These are phyloP conservation scores for Drosophila cyrtoloma DNA, from an alignment of 2,888 invertebrate species.

Conservation along the genomic window DNA sequence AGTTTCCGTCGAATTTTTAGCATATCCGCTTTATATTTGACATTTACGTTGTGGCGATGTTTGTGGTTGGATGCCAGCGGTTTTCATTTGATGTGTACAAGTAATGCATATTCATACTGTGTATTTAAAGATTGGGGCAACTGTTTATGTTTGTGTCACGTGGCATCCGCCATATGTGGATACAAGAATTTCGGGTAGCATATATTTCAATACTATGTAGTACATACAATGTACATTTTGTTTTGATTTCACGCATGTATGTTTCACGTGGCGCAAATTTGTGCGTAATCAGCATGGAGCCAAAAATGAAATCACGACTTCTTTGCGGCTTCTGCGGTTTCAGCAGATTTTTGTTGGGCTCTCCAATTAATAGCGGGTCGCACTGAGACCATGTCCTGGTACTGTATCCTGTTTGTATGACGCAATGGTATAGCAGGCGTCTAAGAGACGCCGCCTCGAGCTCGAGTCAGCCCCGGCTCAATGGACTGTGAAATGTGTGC, in stretches of 20 bases:
- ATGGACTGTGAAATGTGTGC: constrained; percentile 81
- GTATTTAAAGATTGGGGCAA: constrained; percentile 48
- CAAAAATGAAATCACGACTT: constrained; percentile 45
- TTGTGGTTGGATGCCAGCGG: constrained; percentile 26
- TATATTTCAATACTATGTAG: constrained; percentile 4
- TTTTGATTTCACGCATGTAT: constrained; percentile 7
- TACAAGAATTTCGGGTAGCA: constrained; percentile 29
- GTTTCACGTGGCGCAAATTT: constrained; percentile 45
- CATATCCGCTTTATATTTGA: constrained; percentile 68
- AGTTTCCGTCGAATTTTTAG: constrained; percentile 55
- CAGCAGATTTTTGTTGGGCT: constrained; percentile 60
- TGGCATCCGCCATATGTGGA: constrained; percentile 75
- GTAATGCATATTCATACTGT: constrained; percentile 16
- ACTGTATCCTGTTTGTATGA: constrained; percentile 64
- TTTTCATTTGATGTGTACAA: constrained; percentile 43
- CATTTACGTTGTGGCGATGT: constrained; percentile 47
- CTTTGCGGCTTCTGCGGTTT: constrained; percentile 52
- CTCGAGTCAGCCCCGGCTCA: constrained; percentile 56
- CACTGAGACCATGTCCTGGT: constrained; percentile 19
- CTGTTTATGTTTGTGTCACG: constrained; percentile 75
- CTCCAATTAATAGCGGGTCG: constrained; percentile 64
- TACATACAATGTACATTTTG: constrained; percentile 9
- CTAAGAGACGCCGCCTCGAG: constrained; percentile 62
- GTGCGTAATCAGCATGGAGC: constrained; percentile 70
- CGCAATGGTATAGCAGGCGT: constrained; percentile 67